Conservation (phyloP, 2,797 vertebrate species). For the Spheniscus humboldti region DNA sequence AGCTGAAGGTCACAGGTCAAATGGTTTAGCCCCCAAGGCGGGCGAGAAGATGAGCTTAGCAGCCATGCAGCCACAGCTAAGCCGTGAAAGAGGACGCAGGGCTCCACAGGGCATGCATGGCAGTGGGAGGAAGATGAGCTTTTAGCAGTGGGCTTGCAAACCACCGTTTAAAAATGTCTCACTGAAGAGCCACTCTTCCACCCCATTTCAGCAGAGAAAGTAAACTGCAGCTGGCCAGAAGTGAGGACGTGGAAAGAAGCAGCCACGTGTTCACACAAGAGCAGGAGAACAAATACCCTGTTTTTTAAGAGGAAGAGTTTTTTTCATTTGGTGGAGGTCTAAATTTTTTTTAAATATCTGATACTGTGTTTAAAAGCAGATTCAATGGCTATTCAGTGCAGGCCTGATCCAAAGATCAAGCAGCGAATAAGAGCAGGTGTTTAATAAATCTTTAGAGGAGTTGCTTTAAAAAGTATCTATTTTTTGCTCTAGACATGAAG, state of each 20-base stretch:
- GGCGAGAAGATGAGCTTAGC: constrained; percentile 82
- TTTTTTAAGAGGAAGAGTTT: background rate
- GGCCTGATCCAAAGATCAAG: background rate
- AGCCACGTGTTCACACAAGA: accelerated
- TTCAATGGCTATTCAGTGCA: background rate
- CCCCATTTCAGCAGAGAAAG: background rate
- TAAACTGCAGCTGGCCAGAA: background rate
- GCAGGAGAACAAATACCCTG: background rate
- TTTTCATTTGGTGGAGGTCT: background rate
- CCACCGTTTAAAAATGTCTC: background rate
- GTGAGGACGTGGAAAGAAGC: background rate
- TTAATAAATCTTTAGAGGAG: background rate
- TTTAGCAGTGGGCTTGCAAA: background rate
- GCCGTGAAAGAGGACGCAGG: background rate
- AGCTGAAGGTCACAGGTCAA: constrained; percentile 78
- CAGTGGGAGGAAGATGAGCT: background rate
- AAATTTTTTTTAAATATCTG: accelerated
- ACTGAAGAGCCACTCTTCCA: background rate
- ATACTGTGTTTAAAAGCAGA: background rate
- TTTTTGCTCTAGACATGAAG: background rate
- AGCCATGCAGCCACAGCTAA: constrained; percentile 61
- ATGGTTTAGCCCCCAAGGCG: constrained; percentile 77
- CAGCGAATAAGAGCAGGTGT: background rate
- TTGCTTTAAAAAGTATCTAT: background rate
- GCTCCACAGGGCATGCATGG: background rate